Evolutionary conservation across 2,888 invertebrate species (phyloP).

Genomic region (Pristionchus exspectatus): DNA sequence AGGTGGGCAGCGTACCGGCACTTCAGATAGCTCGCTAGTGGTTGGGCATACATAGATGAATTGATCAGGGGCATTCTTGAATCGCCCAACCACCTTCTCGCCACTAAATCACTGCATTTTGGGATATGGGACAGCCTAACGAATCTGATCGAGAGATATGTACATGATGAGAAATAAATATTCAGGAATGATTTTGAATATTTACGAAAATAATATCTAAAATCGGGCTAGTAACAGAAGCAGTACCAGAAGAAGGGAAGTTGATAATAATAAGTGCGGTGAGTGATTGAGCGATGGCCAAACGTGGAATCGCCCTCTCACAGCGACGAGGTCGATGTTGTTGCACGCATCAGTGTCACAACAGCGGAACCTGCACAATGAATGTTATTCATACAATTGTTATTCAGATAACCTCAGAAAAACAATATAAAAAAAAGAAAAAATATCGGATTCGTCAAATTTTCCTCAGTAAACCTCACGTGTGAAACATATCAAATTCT

Average conservation of each 20-base stretch:
- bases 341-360: slow-evolving; percentile 33
- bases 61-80: not conserved
- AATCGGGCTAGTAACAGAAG: not conserved
- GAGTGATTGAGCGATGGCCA: not conserved
- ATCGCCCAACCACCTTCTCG: not conserved
- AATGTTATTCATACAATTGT: too few relatives aligned
- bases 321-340: slow-evolving; percentile 10
- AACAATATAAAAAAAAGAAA: too few relatives aligned
- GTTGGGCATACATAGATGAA: not conserved
- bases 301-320: not conserved
- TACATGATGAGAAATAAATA: not conserved
- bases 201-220: not conserved
- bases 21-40: not conserved
- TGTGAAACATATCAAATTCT: not conserved
- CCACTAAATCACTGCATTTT: not conserved
- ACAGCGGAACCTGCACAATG: slow-evolving; percentile 52
- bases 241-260: not conserved
- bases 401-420: too few relatives aligned
- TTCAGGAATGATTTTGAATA: not conserved
- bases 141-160: slow-evolving; percentile 4
- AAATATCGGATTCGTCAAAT: too few relatives aligned
- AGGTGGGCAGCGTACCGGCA: not conserved
- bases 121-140: not conserved
- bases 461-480: too few relatives aligned
- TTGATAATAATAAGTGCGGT: not conserved